Evolutionary conservation across 1,140 invertebrate species (phyloP), one percentile per base, ranked within the genome.

Genomic region (Cydia fagiglandana): DNA sequence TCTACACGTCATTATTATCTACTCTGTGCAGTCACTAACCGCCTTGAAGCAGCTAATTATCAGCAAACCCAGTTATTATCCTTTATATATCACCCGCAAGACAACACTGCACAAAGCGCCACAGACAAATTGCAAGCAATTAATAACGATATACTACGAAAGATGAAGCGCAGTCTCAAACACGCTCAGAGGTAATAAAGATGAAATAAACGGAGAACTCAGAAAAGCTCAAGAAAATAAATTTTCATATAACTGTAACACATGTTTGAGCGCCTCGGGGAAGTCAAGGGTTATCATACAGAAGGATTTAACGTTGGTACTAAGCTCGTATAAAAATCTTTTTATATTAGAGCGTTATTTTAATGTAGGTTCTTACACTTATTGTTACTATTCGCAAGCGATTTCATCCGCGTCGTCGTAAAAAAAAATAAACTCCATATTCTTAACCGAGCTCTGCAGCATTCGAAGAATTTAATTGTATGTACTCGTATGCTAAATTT

Each of bases 231-330:
- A 70, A 41, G 66, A 70, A 70, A 70, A 70, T 70, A 45, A 70
- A 70, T 70, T 38, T 70, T 38, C 13, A 70, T 70, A 41, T 70
- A 70, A 17, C 34, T 34, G 30, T 38, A 70, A 70, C 66, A 70
- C 34, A 45, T 70, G 66, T 70, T 34, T 24, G 34, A 66, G 28
- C 64, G 30, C 64, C 66, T 70, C n/a, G 47, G 41, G 73, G 38
- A 73, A 73, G 73, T 73, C 45, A 30, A 61, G 56, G 20, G 56
- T 61, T 61, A 10, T 61, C 17, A 61, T 61, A 61, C 10, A 61
- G 9, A 12, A 20, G 24, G 56, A 61, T 61, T 47, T 47, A 47
- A 47, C 12, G 45, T 12, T 47, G 4, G 30, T 30, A 24, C 0
- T 24, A 24, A 24, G 24, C 41, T 38, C 15, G 45, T 47, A 15